Evolutionary conservation across 2,113 vertebrate species (phyloP), one percentile per base, ranked within the genome.

Genomic region (Percina caprodes): DNA sequence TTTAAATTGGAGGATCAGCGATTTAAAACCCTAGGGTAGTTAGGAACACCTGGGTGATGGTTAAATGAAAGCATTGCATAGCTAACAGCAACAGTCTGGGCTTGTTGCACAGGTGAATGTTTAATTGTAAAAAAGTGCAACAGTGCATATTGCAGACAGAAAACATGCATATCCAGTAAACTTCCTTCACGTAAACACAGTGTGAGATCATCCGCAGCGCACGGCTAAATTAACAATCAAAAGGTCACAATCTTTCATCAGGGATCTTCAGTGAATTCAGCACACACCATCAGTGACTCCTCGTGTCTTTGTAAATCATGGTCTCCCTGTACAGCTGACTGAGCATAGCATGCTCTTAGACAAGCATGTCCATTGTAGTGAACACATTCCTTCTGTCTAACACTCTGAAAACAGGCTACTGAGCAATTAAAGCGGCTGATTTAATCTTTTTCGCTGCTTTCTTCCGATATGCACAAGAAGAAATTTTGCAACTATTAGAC

Each of bases 351-450:
- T 18, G 16, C 75, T 86, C 33, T 80, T 18, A 78, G 58, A 91
- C 81, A 74, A 71, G 77, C 73, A 65, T 74, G 77, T 39, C 61
- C 85, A 88, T 79, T 80, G 88, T 89, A 82, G 85, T 88, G 88
- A 89, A 92, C 55, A 52, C 86, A 87, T 91, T 88, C 89, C 87
- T 87, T 88, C 91, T 92, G 91, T 87, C 90, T 89, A 68, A 52
- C 83, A 63, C 67, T 79, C 80, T 69, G 61, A 55, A 88, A 87
- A 89, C 61, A 75, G 81, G 77, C 77, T 81, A 51, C 60, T 69
- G 67, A 86, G 69, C 81, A 81, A 88, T 84, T 84, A 82, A 69
- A 84, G 74, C 1, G 61, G 75, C 80, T 83, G 82, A 89, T 84
- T 88, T 77, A 15, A 82, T 84, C 74, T 67, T 60, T 77, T 80